A percentile compares a stretch with the other conserved stretches of the same genome.
Evolutionary conservation across 2,888 invertebrate genomes (phyloP).

Genomic region (Abrostola tripartita): DNA sequence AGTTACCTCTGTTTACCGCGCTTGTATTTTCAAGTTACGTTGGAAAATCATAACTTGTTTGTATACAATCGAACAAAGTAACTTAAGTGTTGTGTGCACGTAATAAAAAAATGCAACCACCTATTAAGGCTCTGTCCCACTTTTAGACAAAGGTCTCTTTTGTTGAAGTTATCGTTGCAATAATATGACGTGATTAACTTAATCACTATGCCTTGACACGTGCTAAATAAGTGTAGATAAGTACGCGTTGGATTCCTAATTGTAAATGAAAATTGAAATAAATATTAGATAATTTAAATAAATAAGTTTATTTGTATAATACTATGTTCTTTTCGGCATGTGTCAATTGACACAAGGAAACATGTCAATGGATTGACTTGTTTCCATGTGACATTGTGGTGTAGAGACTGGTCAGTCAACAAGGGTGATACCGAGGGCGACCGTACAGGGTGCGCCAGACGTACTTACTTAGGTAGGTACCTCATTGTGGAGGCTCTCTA

Average conservation of each 20-base stretch:
- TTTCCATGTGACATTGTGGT: too few relatives aligned
- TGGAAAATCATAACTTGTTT: conserved; percentile 9
- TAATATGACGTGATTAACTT: conserved; percentile 43
- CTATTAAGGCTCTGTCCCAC: conserved; percentile 40
- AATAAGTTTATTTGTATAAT: background rate
- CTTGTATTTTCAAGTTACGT: conserved; percentile 8
- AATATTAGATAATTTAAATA: background rate
- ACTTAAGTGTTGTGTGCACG: conserved; percentile 1
- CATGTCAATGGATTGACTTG: too few relatives aligned
- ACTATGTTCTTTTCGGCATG: background rate
- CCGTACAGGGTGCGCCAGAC: too few relatives aligned
- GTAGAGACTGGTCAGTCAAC: too few relatives aligned
- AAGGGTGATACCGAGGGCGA: too few relatives aligned
- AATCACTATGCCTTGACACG: conserved; percentile 51
- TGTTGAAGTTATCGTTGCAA: conserved; percentile 46
- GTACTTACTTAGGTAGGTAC: too few relatives aligned
- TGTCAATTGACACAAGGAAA: too few relatives aligned
- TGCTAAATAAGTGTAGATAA: conserved; percentile 30
- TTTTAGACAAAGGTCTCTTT: conserved; percentile 48
- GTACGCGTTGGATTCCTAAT: conserved; percentile 6
- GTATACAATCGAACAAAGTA: conserved; percentile 13
- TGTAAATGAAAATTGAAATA: background rate
- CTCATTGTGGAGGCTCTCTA: too few relatives aligned
- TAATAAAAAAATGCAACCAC: conserved; percentile 28
- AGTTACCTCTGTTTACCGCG: background rate